phyloP scores from a whole-genome alignment of 2,113 vertebrate species.

The Dicaeum eximium region DNA sequence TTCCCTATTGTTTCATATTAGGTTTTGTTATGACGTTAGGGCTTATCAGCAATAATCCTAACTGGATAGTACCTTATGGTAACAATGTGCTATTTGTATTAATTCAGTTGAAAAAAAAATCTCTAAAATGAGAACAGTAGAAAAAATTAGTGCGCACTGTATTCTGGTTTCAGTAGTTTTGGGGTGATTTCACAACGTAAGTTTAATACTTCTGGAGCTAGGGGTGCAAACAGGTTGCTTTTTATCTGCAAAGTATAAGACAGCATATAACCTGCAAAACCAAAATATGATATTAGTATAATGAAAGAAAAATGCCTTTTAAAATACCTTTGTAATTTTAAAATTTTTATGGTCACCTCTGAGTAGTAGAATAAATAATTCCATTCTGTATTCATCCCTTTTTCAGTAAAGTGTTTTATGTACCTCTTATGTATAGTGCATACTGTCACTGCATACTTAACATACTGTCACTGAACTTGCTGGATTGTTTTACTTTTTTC shows the following conservation, averaged over 20 bases:
- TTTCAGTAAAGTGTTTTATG: not conserved
- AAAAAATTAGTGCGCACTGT: not conserved
- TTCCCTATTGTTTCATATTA: not conserved
- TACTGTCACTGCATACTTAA: not conserved
- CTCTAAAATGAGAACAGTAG: constrained; percentile 5
- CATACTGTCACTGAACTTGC: not conserved
- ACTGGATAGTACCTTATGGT: not conserved
- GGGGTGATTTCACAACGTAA: constrained; percentile 1
- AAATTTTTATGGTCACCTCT: not conserved
- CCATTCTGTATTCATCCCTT: not conserved
- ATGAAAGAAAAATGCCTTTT: not conserved
- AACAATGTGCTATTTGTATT: not conserved
- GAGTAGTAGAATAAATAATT: not conserved
- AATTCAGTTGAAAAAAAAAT: not conserved
- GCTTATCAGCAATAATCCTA: not conserved
- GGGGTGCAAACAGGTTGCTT: not conserved
- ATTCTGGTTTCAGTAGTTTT: not conserved
- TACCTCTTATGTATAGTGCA: not conserved
- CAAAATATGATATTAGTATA: not conserved
- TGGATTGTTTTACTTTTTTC: not conserved
- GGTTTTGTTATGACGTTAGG: not conserved
- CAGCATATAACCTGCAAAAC: not conserved
- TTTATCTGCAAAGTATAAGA: not conserved
- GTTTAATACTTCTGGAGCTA: not conserved
- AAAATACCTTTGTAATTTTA: not conserved